phyloP scores from a whole-genome alignment of 2,113 vertebrate genomes.

The Gavia stellata region DNA sequence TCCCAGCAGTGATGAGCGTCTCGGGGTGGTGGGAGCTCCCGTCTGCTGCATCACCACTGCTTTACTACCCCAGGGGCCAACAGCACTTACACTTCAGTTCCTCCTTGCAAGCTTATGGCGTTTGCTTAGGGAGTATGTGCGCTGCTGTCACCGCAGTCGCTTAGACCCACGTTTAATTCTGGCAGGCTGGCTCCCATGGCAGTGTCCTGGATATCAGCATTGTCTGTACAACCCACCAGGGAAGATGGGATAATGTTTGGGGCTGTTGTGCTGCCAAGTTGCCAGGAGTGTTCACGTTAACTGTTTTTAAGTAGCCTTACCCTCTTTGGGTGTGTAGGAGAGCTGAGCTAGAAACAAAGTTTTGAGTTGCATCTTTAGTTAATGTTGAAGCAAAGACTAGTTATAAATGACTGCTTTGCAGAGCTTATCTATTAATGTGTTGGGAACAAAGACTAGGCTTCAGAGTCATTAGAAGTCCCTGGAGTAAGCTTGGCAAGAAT shows the following conservation, averaged over 20 bases:
- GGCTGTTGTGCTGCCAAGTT: background rate
- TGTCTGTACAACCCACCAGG: background rate
- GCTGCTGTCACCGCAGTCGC: background rate
- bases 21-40: background rate
- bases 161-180: rapidly evolving
- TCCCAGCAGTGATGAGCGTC: background rate
- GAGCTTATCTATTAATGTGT: background rate
- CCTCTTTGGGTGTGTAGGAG: background rate
- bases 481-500: background rate
- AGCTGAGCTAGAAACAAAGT: background rate
- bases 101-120: background rate
- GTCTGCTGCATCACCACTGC: too few relatives aligned
- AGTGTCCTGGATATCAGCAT: background rate
- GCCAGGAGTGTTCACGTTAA: background rate
- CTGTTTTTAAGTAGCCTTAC: background rate
- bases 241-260: background rate
- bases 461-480: background rate
- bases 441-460: background rate
- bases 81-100: rapidly evolving
- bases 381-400: background rate
- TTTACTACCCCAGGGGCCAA: background rate
- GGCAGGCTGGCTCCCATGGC: background rate
- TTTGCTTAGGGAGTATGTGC: background rate
- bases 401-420: background rate
- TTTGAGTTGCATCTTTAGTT: background rate